A percentile compares a stretch with the other conserved stretches of the same genome.
These are phyloP conservation scores for Lucilia cuprina DNA, from an alignment of 1,140 invertebrate genomes.

Conservation along the genomic window DNA sequence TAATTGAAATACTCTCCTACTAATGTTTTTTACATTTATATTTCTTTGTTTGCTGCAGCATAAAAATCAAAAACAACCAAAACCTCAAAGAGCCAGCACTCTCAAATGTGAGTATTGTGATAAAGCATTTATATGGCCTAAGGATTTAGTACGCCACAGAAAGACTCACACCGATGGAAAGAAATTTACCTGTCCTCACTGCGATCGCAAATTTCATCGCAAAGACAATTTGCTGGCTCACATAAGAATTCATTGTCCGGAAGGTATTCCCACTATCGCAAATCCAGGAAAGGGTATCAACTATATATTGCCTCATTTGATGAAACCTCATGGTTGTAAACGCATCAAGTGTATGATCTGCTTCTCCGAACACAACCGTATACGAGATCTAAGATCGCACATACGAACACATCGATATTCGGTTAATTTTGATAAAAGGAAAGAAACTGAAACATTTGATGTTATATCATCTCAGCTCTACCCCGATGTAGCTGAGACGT, in stretches of 20 bases:
- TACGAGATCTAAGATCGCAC: constrained; percentile 50
- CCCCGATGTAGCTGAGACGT: constrained; percentile 40
- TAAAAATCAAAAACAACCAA: constrained; percentile 32
- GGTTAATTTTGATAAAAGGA: constrained; percentile 38
- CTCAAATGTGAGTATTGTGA: constrained; percentile 64
- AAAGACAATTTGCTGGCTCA: constrained; percentile 63
- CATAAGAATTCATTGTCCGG: constrained; percentile 45
- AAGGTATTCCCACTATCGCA: neutral
- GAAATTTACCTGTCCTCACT: constrained; percentile 64
- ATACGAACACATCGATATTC: constrained; percentile 43
- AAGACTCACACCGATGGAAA: constrained; percentile 64
- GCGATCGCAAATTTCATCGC: constrained; percentile 66
- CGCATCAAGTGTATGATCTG: constrained; percentile 58
- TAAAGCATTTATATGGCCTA: constrained; percentile 65
- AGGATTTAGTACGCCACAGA: constrained; percentile 64
- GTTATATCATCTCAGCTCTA: constrained; percentile 44
- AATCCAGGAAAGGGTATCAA: neutral
- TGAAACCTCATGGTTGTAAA: constrained; percentile 53
- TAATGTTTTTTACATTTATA: neutral
- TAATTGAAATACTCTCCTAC: constrained; percentile 5
- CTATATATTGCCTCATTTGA: constrained; percentile 41
- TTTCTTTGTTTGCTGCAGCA: neutral
- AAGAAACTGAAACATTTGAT: constrained; percentile 9
- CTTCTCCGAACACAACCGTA: constrained; percentile 49
- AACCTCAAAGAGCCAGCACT: constrained; percentile 39